Percentiles rank a stretch among this genome's conserved stretches.
Evolutionary conservation across 2,888 invertebrate species (phyloP).

Genomic region (Scaptomyza caliginosa): DNA sequence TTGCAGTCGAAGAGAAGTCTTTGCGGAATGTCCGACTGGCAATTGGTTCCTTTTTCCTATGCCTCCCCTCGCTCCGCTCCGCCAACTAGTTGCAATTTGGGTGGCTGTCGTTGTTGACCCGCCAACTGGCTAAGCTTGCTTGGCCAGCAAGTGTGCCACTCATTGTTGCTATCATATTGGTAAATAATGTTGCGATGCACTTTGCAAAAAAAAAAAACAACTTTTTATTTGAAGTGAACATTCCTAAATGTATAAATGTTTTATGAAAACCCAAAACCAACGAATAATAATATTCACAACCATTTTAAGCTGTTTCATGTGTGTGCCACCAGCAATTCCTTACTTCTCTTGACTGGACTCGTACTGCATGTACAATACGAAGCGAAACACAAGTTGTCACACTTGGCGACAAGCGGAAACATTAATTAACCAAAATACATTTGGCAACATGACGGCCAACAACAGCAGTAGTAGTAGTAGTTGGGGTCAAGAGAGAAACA

Average conservation of each 20-base stretch:
- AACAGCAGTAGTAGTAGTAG: slow-evolving; percentile 1
- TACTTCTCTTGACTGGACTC: neutral
- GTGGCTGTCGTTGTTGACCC: slow-evolving; percentile 25
- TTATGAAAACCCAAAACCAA: too few species aligned
- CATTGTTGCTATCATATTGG: slow-evolving; percentile 66
- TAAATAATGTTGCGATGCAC: slow-evolving; percentile 39
- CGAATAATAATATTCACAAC: too few species aligned
- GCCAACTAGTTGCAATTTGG: slow-evolving; percentile 35
- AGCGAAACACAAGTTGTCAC: slow-evolving; percentile 46
- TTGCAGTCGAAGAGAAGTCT: slow-evolving; percentile 43
- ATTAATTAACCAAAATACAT: slow-evolving; percentile 58
- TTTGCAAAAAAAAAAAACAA: slow-evolving; percentile 26
- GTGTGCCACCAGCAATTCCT: slow-evolving; percentile 1
- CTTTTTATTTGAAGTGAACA: too few species aligned
- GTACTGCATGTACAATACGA: neutral
- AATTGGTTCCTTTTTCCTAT: slow-evolving; percentile 28
- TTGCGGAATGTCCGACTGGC: slow-evolving; percentile 31
- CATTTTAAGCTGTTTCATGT: neutral
- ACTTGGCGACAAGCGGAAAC: slow-evolving; percentile 37
- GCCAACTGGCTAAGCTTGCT: slow-evolving; percentile 32
- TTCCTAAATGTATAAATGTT: too few species aligned
- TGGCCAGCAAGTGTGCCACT: slow-evolving; percentile 42
- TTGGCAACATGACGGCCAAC: slow-evolving; percentile 51
- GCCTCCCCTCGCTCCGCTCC: neutral
- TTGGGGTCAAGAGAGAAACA: neutral